Conservation (phyloP, 2,797 vertebrate genomes). For the Acanthis flammea region DNA sequence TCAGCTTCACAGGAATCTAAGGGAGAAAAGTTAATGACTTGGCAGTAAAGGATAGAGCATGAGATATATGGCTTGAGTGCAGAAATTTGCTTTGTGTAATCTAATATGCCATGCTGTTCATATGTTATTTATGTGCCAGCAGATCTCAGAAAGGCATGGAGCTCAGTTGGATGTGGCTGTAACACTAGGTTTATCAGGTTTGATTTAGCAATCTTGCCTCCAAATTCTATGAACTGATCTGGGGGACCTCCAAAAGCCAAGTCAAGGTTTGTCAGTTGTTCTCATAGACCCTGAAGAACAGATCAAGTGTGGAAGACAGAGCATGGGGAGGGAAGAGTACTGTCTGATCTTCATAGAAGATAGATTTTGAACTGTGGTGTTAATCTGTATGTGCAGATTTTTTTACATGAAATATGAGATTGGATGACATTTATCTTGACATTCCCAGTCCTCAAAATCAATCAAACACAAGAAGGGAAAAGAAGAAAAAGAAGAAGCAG, state of each 20-base stretch:
- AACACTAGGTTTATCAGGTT: neutral
- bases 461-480: neutral
- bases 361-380: neutral
- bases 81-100: neutral
- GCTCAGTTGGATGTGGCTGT: neutral
- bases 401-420: neutral
- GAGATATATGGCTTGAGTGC: neutral
- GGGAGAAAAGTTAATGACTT: neutral
- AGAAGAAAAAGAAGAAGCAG: accelerated
- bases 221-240: neutral
- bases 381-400: neutral
- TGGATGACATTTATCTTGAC: neutral
- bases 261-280: neutral
- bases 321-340: neutral
- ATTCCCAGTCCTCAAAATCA: neutral
- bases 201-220: neutral
- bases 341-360: neutral
- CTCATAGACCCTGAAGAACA: neutral
- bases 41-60: neutral
- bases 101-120: neutral
- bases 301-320: neutral
- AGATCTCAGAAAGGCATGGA: neutral
- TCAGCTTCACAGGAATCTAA: neutral
- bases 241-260: neutral
- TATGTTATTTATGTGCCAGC: neutral